Percentiles rank a stretch among this genome's conserved stretches.
These are phyloP conservation scores for Hydrolagus colliei DNA, from an alignment of 2,797 vertebrate genomes.

Conservation along the genomic window DNA sequence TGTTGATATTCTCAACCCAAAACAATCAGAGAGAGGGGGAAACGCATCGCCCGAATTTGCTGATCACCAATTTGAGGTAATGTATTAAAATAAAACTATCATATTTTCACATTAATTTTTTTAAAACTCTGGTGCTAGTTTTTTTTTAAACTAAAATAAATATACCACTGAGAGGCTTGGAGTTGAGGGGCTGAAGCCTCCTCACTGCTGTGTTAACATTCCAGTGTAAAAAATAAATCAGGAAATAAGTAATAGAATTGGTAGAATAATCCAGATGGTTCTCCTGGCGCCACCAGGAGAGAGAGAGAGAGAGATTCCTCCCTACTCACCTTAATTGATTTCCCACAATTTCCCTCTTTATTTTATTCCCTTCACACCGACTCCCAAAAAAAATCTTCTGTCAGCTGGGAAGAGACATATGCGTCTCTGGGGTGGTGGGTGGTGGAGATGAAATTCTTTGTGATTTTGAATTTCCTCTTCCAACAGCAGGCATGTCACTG, in stretches of 20 bases:
- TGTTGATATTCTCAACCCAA: not conserved
- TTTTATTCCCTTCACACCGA: constrained; percentile 5
- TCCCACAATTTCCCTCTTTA: constrained; percentile 2
- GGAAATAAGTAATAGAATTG: constrained; percentile 1
- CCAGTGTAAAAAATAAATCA: not conserved
- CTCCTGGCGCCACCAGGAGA: not conserved
- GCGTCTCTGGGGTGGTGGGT: not conserved
- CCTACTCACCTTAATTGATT: constrained; percentile 21
- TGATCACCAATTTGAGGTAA: not conserved
- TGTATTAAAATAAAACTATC: constrained; percentile 12
- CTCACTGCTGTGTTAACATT: too few species aligned
- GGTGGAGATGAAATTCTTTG: constrained; percentile 10
- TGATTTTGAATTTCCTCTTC: constrained; percentile 19
- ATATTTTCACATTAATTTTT: not conserved
- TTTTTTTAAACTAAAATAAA: not conserved
- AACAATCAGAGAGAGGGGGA: not conserved
- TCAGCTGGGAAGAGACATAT: constrained; percentile 12
- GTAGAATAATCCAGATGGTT: constrained; percentile 13
- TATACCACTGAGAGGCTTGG: not conserved
- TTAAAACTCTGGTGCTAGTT: not conserved
- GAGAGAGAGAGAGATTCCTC: not conserved
- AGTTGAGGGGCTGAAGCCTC: too few species aligned
- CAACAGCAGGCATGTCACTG: constrained; percentile 19
- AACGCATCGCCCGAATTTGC: too few species aligned
- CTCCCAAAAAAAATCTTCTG: not conserved